Base-by-base conservation (phyloP, 2,797 vertebrate species). In the Danio jaintianensis region DNA sequence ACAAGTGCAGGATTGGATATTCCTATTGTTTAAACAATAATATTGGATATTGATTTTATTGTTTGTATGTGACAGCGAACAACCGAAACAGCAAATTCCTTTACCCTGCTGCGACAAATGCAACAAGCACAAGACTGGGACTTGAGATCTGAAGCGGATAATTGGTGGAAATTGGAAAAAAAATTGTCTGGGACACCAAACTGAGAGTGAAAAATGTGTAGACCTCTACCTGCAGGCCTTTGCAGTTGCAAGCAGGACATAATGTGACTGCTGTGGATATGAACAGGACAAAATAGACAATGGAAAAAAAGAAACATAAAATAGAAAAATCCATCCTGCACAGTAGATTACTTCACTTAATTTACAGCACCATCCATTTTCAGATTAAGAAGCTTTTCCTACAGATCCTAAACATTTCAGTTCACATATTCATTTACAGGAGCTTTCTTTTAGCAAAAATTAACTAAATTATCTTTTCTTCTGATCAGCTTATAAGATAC, bases 351-450 rank as follows among this genome's bases (percentile, higher is more conserved):
- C 29, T 29, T 29, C 29, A 29, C 29, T 29, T 1, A 29, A 29
- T 29, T 29, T 29, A 29, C 29, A 29, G 29, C 29, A 29, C 59
- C 15, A n/a, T 15, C 13, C 13, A 15, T 38, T 40, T 38, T 62
- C 13, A 16, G 29, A 62, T 62, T 62, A 13, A 16, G 59, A 7
- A 62, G 9, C 4, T 38, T 29, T 62, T 62, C 40, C 62, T n/a
- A 16, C n/a, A 15, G 38, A 40, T 7, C 59, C 15, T 4, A 40
- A 62, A 62, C 8, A 15, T 15, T 62, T 15, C 7, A 38, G 40
- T 62, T 56, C 15, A n/a, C 36, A 61, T 62, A n/a, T 62, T 62
- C 40, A 13, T 62, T 62, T 40, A 40, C 59, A 61, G 15, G 58
- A 16, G 58, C 4, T 1, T 61, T 61, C 15, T 16, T 36, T 29